Base-by-base conservation (phyloP, 2,797 vertebrate species). In the Mycteria americana region DNA sequence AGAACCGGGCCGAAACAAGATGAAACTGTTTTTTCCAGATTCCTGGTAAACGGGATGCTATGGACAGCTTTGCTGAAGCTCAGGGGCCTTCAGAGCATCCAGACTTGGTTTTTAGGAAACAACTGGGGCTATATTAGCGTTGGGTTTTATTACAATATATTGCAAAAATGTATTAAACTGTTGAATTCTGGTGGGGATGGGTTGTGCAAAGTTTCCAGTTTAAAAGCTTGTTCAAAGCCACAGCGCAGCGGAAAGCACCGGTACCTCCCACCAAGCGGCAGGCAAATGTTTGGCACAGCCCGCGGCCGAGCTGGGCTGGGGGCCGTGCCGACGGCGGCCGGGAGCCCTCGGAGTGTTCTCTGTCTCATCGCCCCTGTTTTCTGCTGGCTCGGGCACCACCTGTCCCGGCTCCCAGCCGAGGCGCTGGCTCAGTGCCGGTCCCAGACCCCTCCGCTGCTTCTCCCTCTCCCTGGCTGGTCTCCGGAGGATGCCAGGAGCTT, bases 251-350 rank as follows among this genome's bases (percentile, higher is more conserved):
- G 80, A 37, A 76, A 31, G 51, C 30, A 15, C 33, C 60, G 41
- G 82, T 16, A 22, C 28, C 65, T 72, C 77, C 27, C 56, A 1
- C 21, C 11, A 12, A 28, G 37, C 64, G 78, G 80, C 54, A 46
- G 57, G 50, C 9, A 21, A 17, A 48, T 5, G 43, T 4, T 65
- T 28, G 2, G 74, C 70, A 15, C 37, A 28, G 69, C 8, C 8
- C 3, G 18, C 12, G 5, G 4, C 12, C 2, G 28, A 65, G 59
- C 39, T 7, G 18, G 15, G 57, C 25, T 45, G 3, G 5, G 63
- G 63, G 72, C 59, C 0, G 0, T 25, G 39, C 70, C 5, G 59
- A 1, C 0, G 0, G 63, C 2, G 8, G 17, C 10, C 0, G 4
- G 15, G 23, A 46, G 15, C 1, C 23, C 68, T 60, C 79, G 1